Evolutionary conservation across 2,888 invertebrate genomes (phyloP).

Genomic region (Drosophila macrospina): DNA sequence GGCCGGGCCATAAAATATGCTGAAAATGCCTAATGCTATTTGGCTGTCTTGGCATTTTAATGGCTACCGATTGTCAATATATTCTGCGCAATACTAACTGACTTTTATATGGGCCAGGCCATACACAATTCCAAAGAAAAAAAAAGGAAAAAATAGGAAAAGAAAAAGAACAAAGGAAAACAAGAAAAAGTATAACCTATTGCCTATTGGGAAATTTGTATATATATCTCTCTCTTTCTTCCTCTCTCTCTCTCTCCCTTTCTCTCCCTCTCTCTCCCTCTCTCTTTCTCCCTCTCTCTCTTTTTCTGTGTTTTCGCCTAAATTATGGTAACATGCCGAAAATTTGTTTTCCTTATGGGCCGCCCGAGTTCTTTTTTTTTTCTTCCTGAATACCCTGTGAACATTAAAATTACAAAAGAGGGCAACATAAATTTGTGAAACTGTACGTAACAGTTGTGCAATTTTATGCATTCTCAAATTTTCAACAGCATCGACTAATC

Average conservation of each 20-base stretch:
- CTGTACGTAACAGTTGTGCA: background rate
- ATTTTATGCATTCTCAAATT: too few species aligned
- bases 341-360: constrained; percentile 59
- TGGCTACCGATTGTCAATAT: constrained; percentile 74
- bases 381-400: constrained; percentile 2
- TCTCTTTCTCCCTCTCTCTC: background rate
- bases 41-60: constrained; percentile 62
- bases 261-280: constrained; percentile 4
- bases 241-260: background rate
- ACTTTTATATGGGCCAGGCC: constrained; percentile 34
- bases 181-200: constrained; percentile 40
- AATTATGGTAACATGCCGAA: constrained; percentile 71
- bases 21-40: constrained; percentile 46
- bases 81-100: constrained; percentile 39
- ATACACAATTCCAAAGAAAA: constrained; percentile 25
- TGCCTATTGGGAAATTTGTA: constrained; percentile 32
- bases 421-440: background rate
- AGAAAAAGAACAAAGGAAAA: constrained; percentile 17
- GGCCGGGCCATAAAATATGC: constrained; percentile 51
- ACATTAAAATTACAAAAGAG: background rate
- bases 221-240: constrained; percentile 1
- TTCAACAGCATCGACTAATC: too few species aligned
- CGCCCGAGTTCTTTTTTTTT: constrained; percentile 11
- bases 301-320: constrained; percentile 39
- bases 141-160: constrained; percentile 8